These are phyloP conservation scores for Xyrichtys novacula DNA, from an alignment of 2,797 vertebrate genomes.

Conservation along the genomic window DNA sequence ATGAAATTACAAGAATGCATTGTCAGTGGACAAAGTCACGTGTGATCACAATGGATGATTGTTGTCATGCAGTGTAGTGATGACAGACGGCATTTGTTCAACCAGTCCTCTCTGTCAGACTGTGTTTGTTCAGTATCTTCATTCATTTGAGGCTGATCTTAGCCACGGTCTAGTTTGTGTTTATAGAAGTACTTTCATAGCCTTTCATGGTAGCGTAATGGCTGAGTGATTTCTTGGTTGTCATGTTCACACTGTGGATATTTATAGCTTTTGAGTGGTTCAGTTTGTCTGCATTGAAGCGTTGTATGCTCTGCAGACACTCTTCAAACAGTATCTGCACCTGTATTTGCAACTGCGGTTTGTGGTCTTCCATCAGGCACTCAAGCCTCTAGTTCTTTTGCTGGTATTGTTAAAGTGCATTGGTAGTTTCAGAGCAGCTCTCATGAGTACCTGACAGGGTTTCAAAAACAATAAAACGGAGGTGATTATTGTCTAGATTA, in stretches of 20 bases:
- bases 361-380: background rate
- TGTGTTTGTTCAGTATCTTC: background rate
- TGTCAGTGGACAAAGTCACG: slow-evolving; percentile 28
- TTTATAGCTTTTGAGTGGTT: slow-evolving; percentile 20
- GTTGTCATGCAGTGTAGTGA: slow-evolving; percentile 15
- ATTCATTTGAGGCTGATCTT: background rate
- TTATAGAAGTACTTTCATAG: background rate
- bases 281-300: slow-evolving; percentile 13
- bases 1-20: slow-evolving; percentile 43
- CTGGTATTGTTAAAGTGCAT: background rate
- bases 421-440: background rate
- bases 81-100: slow-evolving; percentile 7
- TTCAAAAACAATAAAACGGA: background rate
- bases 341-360: background rate
- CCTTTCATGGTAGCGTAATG: slow-evolving; percentile 36
- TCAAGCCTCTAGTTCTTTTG: background rate
- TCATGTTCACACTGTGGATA: slow-evolving; percentile 18
- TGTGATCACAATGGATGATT: slow-evolving; percentile 37
- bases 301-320: background rate
- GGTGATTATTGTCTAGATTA: too few species aligned
- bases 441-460: background rate
- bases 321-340: slow-evolving; percentile 13
- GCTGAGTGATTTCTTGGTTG: slow-evolving; percentile 3
- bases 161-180: background rate
- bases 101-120: slow-evolving; percentile 30